Conservation (phyloP, 2,113 vertebrate species). For the Phrynosoma blainvillii region DNA sequence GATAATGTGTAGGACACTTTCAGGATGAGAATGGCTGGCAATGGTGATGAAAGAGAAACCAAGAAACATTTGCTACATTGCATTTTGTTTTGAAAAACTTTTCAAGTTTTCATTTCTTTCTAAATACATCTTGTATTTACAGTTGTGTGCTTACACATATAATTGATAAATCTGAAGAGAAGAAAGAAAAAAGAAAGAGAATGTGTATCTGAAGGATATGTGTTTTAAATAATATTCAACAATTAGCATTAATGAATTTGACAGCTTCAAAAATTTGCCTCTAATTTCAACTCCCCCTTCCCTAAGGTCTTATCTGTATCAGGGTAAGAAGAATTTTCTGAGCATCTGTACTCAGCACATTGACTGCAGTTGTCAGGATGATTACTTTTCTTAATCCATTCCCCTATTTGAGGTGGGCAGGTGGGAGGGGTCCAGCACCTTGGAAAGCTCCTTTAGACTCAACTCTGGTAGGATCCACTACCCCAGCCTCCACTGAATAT, state of each 20-base stretch:
- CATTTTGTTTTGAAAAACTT: not conserved
- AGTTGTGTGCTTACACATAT: constrained; percentile 27
- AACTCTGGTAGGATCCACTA: too few relatives aligned
- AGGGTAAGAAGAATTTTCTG: not conserved
- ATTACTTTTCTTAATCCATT: not conserved
- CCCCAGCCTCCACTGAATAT: too few relatives aligned
- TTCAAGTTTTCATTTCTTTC: too few relatives aligned
- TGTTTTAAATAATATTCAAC: accelerated
- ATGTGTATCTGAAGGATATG: accelerated
- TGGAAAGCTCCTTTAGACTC: too few relatives aligned
- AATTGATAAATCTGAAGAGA: not conserved
- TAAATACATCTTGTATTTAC: too few relatives aligned
- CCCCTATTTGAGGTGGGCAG: not conserved
- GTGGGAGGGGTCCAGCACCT: not conserved
- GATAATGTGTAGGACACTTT: not conserved
- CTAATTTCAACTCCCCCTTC: not conserved
- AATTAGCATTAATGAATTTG: not conserved
- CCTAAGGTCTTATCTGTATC: not conserved
- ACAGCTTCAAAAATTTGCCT: not conserved
- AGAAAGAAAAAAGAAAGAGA: not conserved
- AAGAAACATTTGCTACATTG: not conserved
- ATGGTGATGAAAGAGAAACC: not conserved
- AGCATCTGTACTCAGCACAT: not conserved
- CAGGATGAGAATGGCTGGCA: not conserved
- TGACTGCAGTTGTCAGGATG: not conserved